Evolutionary conservation across 2,113 vertebrate species (phyloP), one percentile per base, ranked within the genome.

Genomic region (Lipotes vexillifer): DNA sequence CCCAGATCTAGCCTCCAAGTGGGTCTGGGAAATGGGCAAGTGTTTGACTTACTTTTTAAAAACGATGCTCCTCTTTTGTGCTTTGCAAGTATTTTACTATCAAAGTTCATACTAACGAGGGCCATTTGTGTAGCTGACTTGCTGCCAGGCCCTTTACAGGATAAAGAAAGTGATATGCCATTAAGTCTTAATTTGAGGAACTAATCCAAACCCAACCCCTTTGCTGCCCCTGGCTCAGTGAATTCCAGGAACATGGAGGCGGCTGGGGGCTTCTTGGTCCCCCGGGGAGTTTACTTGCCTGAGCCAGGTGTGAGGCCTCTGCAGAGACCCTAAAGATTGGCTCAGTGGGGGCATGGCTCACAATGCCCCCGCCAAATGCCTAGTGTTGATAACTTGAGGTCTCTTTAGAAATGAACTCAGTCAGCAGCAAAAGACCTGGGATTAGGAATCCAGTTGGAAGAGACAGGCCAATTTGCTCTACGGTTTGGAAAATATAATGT

Each of bases 21-120:
- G 6, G 25, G 55, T 66, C 88, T 90, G 74, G 74, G 65, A 96
- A 97, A 84, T 77, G 69, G 96, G 68, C 83, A 93, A 82, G 23
- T 38, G 14, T 93, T 89, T 55, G 25, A 49, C 81, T 36, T 77
- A 11, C 88, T 89, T 82, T 55, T 81, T 90, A 29, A 72, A 75
- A 89, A 80, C 2, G 33, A 87, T 86, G 38, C 46, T 77, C 13
- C 27, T 93, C 46, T 95, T 96, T 77, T 83, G 94, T 93, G 63
- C 81, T 85, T 93, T 65, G 68, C 91, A 97, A 95, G 65, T 78
- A 81, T 81, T 88, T 92, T 93, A 78, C 41, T 63, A 80, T 85
- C 59, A 65, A 90, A 93, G 57, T 91, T 87, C 80, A 52, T 36
- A n/a, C 41, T 57, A 68, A 90, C 1, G 46, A 93, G 41, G 52